Evolutionary conservation across 2,888 invertebrate species (phyloP).

Genomic region (Tanypteryx hageni): DNA sequence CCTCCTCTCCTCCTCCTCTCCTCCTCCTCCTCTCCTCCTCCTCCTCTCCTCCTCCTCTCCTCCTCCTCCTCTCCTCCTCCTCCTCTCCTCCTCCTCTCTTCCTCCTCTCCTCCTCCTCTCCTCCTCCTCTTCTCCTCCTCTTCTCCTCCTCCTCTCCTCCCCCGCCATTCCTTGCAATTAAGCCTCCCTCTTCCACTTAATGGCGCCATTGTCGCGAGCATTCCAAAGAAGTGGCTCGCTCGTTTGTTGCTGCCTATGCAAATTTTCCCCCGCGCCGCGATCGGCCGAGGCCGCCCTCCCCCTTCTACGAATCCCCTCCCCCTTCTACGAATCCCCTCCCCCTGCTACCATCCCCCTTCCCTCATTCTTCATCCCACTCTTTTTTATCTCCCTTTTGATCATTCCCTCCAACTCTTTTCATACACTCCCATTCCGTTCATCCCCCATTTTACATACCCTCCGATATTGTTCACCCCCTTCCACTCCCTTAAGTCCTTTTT

Average conservation of each 20-base stretch:
- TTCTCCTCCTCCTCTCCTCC: not conserved
- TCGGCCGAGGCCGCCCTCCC: too few relatives aligned
- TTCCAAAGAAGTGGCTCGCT: conserved; percentile 12
- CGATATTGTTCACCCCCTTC: not conserved
- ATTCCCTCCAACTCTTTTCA: not conserved
- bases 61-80: not conserved
- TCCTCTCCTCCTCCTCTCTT: not conserved
- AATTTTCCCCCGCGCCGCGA: not conserved
- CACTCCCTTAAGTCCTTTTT: not conserved
- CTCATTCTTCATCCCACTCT: too few relatives aligned
- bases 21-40: not conserved
- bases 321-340: too few relatives aligned
- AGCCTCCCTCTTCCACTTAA: not conserved
- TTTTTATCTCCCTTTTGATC: not conserved
- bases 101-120: not conserved
- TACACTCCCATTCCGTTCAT: not conserved
- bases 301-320: too few relatives aligned
- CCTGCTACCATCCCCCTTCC: too few relatives aligned
- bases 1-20: conserved; percentile 35
- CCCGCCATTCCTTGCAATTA: not conserved
- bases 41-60: not conserved
- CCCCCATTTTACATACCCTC: not conserved
- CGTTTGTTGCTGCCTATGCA: conserved; percentile 36
- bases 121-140: not conserved
- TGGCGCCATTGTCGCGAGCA: conserved; percentile 22